Evolutionary conservation across 2,888 invertebrate species (phyloP).

Genomic region (Pachliopta kotzebuea): DNA sequence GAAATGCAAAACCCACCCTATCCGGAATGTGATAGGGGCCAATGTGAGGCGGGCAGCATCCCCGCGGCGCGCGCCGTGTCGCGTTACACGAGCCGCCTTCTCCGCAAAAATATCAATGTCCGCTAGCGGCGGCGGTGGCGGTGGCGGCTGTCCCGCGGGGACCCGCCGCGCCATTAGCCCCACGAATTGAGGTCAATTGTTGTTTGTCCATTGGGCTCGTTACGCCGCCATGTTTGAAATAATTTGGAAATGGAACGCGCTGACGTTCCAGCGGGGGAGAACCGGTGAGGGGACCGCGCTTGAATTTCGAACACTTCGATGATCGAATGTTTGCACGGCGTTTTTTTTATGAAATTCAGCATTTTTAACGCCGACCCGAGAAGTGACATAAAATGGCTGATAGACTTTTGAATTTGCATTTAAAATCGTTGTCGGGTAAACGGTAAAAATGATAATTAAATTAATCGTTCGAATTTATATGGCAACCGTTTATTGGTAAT

Average conservation of each 20-base stretch:
- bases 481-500: too few species aligned
- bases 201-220: conserved; percentile 58
- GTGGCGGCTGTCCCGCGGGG: conserved; percentile 31
- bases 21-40: too few species aligned
- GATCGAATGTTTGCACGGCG: background rate
- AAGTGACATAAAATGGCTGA: too few species aligned
- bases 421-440: too few species aligned
- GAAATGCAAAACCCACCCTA: background rate
- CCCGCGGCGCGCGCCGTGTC: conserved; percentile 1
- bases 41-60: too few species aligned
- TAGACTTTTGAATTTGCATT: too few species aligned
- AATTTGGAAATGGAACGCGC: conserved; percentile 61
- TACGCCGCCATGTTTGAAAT: conserved; percentile 63
- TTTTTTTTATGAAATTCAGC: too few species aligned
- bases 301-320: conserved; percentile 29
- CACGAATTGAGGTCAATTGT: conserved; percentile 60
- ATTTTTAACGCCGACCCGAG: too few species aligned
- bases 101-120: conserved; percentile 24
- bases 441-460: too few species aligned
- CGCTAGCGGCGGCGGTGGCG: conserved; percentile 11
- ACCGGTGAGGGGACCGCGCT: too few species aligned
- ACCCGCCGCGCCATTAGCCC: conserved; percentile 47
- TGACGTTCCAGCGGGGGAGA: conserved; percentile 35
- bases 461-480: too few species aligned
- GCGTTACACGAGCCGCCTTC: conserved; percentile 23